phyloP scores from a whole-genome alignment of 2,113 vertebrate species.

The Onychostruthus taczanowskii region DNA sequence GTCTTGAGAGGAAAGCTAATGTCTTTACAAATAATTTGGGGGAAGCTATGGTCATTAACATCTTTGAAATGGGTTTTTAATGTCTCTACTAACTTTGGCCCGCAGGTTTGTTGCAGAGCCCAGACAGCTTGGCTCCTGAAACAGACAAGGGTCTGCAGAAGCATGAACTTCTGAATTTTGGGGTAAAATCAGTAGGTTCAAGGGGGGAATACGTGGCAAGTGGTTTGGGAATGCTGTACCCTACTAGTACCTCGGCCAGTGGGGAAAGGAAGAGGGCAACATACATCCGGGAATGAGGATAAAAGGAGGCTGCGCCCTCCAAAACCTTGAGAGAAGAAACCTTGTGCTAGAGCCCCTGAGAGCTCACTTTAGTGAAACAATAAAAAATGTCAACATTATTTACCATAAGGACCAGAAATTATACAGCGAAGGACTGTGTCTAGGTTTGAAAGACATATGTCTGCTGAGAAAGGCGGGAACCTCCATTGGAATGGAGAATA shows the following conservation, averaged over 20 bases:
- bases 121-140: neutral
- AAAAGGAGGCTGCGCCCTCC: fast-evolving
- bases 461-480: fast-evolving
- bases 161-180: neutral
- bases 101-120: neutral
- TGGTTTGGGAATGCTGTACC: neutral
- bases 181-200: neutral
- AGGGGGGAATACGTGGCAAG: fast-evolving
- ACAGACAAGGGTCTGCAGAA: neutral
- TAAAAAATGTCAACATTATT: neutral
- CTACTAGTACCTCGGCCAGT: neutral
- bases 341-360: fast-evolving
- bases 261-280: neutral
- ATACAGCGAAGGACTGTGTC: neutral
- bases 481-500: neutral
- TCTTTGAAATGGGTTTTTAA: neutral
- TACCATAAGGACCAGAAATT: neutral
- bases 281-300: fast-evolving
- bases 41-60: fast-evolving
- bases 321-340: neutral
- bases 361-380: neutral
- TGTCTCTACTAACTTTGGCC: neutral
- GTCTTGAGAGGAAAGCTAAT: neutral
- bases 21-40: neutral
- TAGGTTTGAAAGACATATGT: neutral